Conservation (phyloP, 2,888 invertebrate species). For the Candidula unifasciata region DNA sequence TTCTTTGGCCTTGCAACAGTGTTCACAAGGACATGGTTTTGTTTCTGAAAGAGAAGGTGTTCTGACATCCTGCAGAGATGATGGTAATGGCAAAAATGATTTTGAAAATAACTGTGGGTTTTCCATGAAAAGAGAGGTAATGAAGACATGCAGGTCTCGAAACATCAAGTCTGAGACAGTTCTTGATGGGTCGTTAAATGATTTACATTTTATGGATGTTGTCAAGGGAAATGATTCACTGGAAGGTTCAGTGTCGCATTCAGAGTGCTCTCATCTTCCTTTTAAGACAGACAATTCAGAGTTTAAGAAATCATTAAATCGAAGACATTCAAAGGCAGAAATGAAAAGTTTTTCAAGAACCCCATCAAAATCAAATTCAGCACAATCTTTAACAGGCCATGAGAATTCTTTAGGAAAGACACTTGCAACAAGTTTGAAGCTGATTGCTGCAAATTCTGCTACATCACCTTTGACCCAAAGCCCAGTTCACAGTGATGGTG, state of each 20-base stretch:
- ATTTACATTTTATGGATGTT: neutral
- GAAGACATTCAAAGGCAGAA: slow-evolving; percentile 5
- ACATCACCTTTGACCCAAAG: slow-evolving; percentile 27
- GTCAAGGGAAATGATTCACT: neutral
- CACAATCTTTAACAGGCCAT: slow-evolving; percentile 29
- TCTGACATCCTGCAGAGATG: neutral
- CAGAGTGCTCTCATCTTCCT: neutral
- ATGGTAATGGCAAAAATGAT: neutral
- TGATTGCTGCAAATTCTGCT: slow-evolving; percentile 43
- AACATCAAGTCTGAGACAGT: neutral
- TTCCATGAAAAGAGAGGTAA: neutral
- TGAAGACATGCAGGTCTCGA: neutral
- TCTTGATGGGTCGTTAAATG: neutral
- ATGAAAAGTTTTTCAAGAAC: slow-evolving; percentile 3
- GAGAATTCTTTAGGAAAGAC: slow-evolving; percentile 48
- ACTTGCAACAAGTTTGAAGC: slow-evolving; percentile 44
- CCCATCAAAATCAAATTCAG: slow-evolving; percentile 40
- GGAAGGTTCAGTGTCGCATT: neutral
- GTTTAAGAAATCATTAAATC: neutral
- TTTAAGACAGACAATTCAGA: neutral
- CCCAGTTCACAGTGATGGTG: slow-evolving; percentile 6
- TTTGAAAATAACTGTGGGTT: neutral
- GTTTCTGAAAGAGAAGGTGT: neutral
- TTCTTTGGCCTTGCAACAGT: neutral
- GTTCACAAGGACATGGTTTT: neutral